Base-by-base conservation (phyloP, 1,140 invertebrate species). In the Triops longicaudatus region DNA sequence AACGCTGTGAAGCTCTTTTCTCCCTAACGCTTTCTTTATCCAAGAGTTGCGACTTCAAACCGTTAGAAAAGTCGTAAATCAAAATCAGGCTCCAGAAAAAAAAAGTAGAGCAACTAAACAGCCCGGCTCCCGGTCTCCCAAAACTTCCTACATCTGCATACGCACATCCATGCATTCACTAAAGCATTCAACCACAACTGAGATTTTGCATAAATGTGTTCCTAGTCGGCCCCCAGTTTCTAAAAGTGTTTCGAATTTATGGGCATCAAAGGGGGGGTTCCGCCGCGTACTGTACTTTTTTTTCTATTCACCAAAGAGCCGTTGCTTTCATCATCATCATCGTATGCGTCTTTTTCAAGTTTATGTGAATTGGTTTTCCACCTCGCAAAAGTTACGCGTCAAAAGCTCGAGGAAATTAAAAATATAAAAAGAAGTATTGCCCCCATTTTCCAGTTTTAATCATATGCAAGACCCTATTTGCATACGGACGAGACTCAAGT, bases 11-110 rank as follows among this genome's bases (percentile, higher is more conserved):
- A 63, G 22, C 50, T 63, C 50, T 63, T 63, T 63, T 63, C 50
- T 63, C 50, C 50, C n/a, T 22, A 22, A 22, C 50, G 50, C 22
- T 63, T 63, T 63, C 50, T 63, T 22, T 63, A 63, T 63, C 50
- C 50, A 63, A 63, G 50, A 63, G 50, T 63, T 63, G 50, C 9
- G 50, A 63, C 50, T 63, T 63, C 22, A 63, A 63, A 63, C 50
- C 50, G 50, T 63, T 63, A 63, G 50, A 63, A 63, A 63, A 63
- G 50, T 63, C 50, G 50, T 63, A 63, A 63, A 63, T 63, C 50
- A 63, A 63, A 63, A 63, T 63, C 50, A 63, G 50, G 50, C 14
- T 63, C 14, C n/a, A 63, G n/a, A 63, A 63, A 37, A 63, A 37
- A 63, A 63, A 63, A 63, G n/a, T 63, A 63, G 50, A 63, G 50